Evolutionary conservation across 2,888 invertebrate genomes (phyloP).

Genomic region (Tricholauxania praeusta): DNA sequence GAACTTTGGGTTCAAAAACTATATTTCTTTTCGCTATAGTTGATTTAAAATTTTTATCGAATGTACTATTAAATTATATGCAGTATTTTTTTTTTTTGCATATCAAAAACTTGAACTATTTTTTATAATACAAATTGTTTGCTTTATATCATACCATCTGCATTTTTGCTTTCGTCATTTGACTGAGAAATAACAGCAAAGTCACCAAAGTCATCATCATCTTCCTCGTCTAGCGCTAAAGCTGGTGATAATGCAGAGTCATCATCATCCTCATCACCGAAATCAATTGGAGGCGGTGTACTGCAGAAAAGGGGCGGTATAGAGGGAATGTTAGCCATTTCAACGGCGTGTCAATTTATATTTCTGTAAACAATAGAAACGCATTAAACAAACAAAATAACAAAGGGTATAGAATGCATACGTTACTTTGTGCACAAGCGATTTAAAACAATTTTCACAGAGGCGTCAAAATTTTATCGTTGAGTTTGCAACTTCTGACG

Average conservation of each 20-base stretch:
- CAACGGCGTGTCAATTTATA: background rate
- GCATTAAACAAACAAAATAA: background rate
- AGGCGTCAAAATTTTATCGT: background rate
- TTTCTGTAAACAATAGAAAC: no score
- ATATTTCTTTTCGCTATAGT: no score
- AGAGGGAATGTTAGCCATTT: conserved; percentile 47
- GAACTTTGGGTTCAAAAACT: no score
- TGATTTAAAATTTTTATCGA: no score
- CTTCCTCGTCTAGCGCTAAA: conserved; percentile 63
- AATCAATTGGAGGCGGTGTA: conserved; percentile 72
- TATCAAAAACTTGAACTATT: no score
- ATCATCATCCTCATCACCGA: conserved; percentile 64
- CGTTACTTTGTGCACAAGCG: background rate
- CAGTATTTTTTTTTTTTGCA: no score
- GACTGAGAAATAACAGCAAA: conserved; percentile 52
- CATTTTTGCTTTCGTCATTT: conserved; percentile 44
- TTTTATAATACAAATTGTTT: no score
- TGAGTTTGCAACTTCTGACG: conserved; percentile 2
- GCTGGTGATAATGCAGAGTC: conserved; percentile 65
- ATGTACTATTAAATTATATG: no score
- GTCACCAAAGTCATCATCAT: conserved; percentile 64
- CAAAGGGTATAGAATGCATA: background rate
- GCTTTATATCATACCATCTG: conserved; percentile 33
- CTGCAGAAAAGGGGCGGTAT: conserved; percentile 72
- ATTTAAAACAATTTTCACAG: background rate